These are phyloP conservation scores for Aspiorhynchus laticeps DNA, from an alignment of 2,113 vertebrate species.

Conservation along the genomic window DNA sequence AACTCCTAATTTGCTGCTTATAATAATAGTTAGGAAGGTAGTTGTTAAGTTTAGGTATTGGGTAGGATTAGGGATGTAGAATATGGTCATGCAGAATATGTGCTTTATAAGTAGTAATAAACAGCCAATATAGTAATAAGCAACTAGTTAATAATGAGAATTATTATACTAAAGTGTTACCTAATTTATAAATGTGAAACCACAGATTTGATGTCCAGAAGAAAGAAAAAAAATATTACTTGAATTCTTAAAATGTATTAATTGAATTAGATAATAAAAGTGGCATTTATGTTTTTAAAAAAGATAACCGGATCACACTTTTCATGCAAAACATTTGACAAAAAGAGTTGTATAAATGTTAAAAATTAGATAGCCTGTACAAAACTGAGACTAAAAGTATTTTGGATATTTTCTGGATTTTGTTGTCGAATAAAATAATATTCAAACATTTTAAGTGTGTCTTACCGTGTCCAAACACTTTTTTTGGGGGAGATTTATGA, in stretches of 20 bases:
- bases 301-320: neutral
- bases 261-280: neutral
- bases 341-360: neutral
- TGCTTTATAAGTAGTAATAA: no score
- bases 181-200: neutral
- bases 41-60: no score
- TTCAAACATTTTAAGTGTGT: neutral
- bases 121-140: no score
- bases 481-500: neutral
- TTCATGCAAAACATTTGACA: neutral
- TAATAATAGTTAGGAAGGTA: no score
- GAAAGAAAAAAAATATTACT: neutral
- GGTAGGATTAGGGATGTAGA: no score
- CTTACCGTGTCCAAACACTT: neutral
- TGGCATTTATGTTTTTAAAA: neutral
- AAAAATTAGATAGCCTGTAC: no score
- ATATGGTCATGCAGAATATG: no score
- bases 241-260: neutral
- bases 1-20: no score
- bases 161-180: no score
- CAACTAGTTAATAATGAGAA: no score
- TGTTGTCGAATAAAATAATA: neutral
- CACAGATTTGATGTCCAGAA: neutral
- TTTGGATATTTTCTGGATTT: neutral
- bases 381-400: no score